A percentile compares a stretch with the other conserved stretches of the same genome.
phyloP scores from a whole-genome alignment of 2,113 vertebrate genomes.

The Eurypyga helias region DNA sequence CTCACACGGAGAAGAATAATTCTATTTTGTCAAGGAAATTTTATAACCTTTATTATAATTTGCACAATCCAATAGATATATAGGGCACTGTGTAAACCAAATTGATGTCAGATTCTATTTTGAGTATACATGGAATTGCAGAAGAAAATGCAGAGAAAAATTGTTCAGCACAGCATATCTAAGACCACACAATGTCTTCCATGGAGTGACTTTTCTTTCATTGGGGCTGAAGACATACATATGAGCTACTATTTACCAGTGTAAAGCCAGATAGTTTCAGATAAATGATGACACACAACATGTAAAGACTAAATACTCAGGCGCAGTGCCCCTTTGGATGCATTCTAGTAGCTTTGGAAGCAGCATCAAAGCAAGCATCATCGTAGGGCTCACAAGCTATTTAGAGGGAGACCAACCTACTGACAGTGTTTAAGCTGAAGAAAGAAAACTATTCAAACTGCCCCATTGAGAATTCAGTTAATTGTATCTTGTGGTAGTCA shows the following conservation, averaged over 20 bases:
- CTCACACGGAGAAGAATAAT: background rate
- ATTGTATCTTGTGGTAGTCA: background rate
- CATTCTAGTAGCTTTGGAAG: background rate
- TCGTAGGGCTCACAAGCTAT: background rate
- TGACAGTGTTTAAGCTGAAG: background rate
- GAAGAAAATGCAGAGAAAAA: background rate
- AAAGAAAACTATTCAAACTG: background rate
- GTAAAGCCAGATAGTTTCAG: background rate
- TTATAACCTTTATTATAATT: background rate
- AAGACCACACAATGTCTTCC: background rate
- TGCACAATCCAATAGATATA: background rate
- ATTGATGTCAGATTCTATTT: background rate
- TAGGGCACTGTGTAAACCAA: background rate
- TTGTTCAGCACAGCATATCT: background rate
- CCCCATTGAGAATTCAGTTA: background rate
- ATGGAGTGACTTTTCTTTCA: background rate
- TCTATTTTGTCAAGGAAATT: background rate
- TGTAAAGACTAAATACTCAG: background rate
- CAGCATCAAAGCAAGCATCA: background rate
- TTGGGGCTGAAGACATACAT: background rate
- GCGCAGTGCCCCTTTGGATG: rapidly evolving
- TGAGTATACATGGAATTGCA: background rate
- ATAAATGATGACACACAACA: background rate
- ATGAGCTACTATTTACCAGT: background rate
- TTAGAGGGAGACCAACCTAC: background rate